phyloP scores from a whole-genome alignment of 2,888 invertebrate species.

The Dynastes grantii region DNA sequence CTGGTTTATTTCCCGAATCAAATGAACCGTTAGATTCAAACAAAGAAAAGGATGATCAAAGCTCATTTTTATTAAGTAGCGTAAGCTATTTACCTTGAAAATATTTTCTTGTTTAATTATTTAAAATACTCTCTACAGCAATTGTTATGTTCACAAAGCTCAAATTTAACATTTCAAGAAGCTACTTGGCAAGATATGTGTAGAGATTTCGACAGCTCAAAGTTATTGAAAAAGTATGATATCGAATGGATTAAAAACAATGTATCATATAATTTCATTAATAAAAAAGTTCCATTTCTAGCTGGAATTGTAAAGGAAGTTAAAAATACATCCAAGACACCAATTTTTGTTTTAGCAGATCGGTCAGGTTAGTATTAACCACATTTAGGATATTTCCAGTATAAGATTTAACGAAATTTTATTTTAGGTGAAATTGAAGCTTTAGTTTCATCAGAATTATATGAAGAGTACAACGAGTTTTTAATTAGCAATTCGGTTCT shows the following conservation, averaged over 20 bases:
- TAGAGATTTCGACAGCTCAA: constrained; percentile 29
- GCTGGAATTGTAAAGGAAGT: constrained; percentile 30
- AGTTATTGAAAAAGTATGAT: constrained; percentile 40
- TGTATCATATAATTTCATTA: constrained; percentile 15
- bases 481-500: constrained; percentile 37
- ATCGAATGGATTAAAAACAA: constrained; percentile 33
- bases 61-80: constrained; percentile 19
- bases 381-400: not conserved
- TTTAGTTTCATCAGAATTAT: constrained; percentile 42
- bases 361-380: constrained; percentile 20
- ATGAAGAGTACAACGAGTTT: constrained; percentile 35
- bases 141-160: constrained; percentile 40
- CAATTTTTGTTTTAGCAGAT: constrained; percentile 43
- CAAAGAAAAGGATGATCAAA: not conserved
- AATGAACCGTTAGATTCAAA: constrained; percentile 1
- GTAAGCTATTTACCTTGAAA: constrained; percentile 19
- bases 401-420: not conserved
- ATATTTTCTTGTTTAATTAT: not conserved
- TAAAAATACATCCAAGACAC: constrained; percentile 37
- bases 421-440: constrained; percentile 39
- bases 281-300: constrained; percentile 38
- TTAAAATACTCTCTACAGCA: constrained; percentile 15
- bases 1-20: constrained; percentile 40
- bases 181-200: constrained; percentile 36
- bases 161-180: constrained; percentile 29